Percentiles rank a stretch among this genome's conserved stretches.
Conservation (phyloP, 2,113 vertebrate species). For the Pomatostomus ruficeps region DNA sequence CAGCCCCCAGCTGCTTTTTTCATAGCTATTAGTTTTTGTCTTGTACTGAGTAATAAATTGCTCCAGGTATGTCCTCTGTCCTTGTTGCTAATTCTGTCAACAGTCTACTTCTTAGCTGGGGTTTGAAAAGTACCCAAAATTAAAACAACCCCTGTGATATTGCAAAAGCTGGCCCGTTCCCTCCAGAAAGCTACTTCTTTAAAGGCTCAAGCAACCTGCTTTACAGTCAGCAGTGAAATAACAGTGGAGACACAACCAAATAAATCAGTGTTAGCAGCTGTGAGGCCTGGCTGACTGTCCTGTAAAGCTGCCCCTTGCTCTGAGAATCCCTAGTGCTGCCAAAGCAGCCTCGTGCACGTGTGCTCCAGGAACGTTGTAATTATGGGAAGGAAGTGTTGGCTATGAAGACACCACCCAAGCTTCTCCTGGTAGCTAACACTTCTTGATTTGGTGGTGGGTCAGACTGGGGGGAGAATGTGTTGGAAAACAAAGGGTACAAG, state of each 20-base stretch:
- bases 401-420: neutral
- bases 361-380: rapidly evolving
- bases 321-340: neutral
- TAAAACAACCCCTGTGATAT: neutral
- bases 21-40: neutral
- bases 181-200: neutral
- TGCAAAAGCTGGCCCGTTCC: neutral
- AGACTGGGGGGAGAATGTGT: rapidly evolving
- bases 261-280: neutral
- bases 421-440: neutral
- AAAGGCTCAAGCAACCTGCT: neutral
- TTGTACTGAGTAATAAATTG: neutral
- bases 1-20: neutral
- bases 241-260: neutral
- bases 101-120: neutral
- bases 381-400: rapidly evolving
- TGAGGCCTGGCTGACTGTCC: neutral
- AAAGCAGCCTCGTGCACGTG: rapidly evolving
- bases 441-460: neutral
- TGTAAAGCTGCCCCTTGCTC: neutral
- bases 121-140: neutral
- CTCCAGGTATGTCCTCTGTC: neutral
- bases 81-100: neutral
- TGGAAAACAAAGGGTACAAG: neutral
- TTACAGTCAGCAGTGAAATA: neutral